phyloP scores from a whole-genome alignment of 2,888 invertebrate species.

The Osmoderma eremita region DNA sequence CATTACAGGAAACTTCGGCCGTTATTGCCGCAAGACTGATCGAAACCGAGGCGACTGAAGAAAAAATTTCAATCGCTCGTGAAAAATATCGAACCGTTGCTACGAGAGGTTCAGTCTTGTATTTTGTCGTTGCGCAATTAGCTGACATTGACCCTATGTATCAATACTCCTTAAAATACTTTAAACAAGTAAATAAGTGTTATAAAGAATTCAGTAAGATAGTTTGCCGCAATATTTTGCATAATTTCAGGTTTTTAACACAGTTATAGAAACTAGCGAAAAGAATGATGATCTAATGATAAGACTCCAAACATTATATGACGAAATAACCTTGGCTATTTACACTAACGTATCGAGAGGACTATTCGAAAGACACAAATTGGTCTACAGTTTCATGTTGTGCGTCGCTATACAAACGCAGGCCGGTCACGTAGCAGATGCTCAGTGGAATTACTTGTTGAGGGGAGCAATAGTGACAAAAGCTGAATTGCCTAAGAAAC shows the following conservation, averaged over 20 bases:
- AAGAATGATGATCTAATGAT: slow-evolving; percentile 72
- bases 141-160: slow-evolving; percentile 96
- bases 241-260: slow-evolving; percentile 75
- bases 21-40: slow-evolving; percentile 88
- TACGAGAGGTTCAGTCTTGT: slow-evolving; percentile 87
- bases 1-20: slow-evolving; percentile 82
- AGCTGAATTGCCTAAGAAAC: slow-evolving; percentile 68
- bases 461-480: slow-evolving; percentile 75
- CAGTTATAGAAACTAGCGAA: slow-evolving; percentile 81
- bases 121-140: slow-evolving; percentile 89
- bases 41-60: slow-evolving; percentile 88
- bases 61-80: slow-evolving; percentile 84
- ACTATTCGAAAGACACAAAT: slow-evolving; percentile 89
- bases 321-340: slow-evolving; percentile 82
- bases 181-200: slow-evolving; percentile 69
- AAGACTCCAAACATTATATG: slow-evolving; percentile 75
- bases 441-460: slow-evolving; percentile 82
- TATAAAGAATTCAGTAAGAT: background rate
- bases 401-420: slow-evolving; percentile 80
- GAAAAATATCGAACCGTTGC: slow-evolving; percentile 89
- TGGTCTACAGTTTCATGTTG: slow-evolving; percentile 87
- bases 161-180: slow-evolving; percentile 93
- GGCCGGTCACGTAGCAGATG: slow-evolving; percentile 68
- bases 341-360: slow-evolving; percentile 91
- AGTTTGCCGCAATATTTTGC: background rate